These are phyloP conservation scores for Hippocampus guttulatus DNA, from an alignment of 2,113 vertebrate genomes.

Conservation along the genomic window DNA sequence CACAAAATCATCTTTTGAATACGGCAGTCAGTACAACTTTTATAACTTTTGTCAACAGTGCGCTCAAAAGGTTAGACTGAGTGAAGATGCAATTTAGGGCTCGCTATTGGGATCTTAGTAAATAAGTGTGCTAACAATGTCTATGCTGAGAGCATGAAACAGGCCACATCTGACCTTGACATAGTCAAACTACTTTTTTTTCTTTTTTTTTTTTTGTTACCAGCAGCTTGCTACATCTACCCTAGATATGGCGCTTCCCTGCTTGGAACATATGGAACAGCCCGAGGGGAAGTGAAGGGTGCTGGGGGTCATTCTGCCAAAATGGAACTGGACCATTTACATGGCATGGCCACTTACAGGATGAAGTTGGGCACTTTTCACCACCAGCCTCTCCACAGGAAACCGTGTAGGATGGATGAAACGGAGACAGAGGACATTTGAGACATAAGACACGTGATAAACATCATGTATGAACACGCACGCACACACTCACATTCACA, in stretches of 20 bases:
- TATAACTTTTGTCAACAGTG: no score
- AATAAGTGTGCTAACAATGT: no score
- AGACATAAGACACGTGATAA: slow-evolving; percentile 17
- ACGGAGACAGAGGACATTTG: slow-evolving; percentile 27
- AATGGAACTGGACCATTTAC: slow-evolving; percentile 39
- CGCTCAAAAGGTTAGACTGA: neutral
- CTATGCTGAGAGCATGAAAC: slow-evolving; percentile 1
- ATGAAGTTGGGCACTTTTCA: slow-evolving; percentile 15
- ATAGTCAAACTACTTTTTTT: neutral
- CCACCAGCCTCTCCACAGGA: slow-evolving; percentile 28
- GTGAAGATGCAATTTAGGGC: neutral
- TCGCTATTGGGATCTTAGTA: neutral
- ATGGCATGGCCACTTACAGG: slow-evolving; percentile 23
- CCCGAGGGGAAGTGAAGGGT: slow-evolving; percentile 48
- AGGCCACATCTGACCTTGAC: slow-evolving; percentile 8
- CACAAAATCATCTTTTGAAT: no score
- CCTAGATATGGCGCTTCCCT: slow-evolving; percentile 26
- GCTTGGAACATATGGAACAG: slow-evolving; percentile 47
- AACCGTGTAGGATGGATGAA: slow-evolving; percentile 22
- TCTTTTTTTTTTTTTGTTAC: slow-evolving; percentile 5
- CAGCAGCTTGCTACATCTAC: neutral
- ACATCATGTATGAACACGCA: slow-evolving; percentile 6
- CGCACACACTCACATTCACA: slow-evolving; percentile 6
- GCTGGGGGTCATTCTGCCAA: slow-evolving; percentile 26
- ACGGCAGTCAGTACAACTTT: no score